Conservation (phyloP, 1,140 invertebrate genomes). For the Muscidifurax raptorellus region DNA sequence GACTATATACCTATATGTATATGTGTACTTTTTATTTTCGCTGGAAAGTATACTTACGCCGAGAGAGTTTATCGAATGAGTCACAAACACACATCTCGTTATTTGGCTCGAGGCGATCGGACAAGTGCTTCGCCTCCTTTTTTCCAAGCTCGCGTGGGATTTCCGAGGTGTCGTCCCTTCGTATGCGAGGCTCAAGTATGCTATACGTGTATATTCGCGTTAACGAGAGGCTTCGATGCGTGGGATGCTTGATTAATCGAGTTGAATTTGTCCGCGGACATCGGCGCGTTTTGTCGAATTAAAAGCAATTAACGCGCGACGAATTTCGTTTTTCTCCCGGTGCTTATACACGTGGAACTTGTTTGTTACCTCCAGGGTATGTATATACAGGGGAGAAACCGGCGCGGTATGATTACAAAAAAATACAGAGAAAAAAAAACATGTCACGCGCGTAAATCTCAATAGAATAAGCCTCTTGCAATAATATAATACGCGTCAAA, state of each 20-base stretch:
- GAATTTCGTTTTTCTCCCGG: background rate
- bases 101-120: constrained; percentile 35
- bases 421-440: too few species aligned
- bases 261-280: background rate
- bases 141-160: constrained; percentile 14
- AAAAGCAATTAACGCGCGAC: background rate
- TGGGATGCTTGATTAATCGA: background rate
- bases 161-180: background rate
- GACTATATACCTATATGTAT: background rate
- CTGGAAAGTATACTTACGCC: background rate
- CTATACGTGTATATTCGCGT: background rate
- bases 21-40: background rate
- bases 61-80: constrained; percentile 41
- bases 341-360: background rate
- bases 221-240: background rate
- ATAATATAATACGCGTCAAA: too few species aligned
- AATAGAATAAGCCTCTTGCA: too few species aligned
- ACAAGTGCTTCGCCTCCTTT: constrained; percentile 35
- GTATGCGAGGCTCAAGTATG: too few species aligned
- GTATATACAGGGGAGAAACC: background rate
- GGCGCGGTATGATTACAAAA: too few species aligned
- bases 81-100: constrained; percentile 40
- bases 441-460: too few species aligned
- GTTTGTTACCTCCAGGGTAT: too few species aligned
- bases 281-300: background rate